Evolutionary conservation across 2,888 invertebrate species (phyloP), one percentile per base, ranked within the genome.

Genomic region (Polydrusus cervinus): DNA sequence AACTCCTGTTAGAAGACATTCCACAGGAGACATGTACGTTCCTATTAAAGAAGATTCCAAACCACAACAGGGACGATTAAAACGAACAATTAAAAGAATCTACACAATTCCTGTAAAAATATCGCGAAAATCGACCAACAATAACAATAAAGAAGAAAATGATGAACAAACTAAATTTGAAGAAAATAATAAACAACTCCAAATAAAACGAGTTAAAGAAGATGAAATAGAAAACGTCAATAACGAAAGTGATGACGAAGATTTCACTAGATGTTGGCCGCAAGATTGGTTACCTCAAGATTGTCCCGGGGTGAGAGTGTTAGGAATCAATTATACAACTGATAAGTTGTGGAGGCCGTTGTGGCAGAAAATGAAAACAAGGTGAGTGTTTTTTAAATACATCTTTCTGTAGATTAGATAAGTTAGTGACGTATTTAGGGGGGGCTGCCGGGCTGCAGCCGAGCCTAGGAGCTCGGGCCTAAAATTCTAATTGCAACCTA

Each of bases 211-310:
- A 51, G 25, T 49, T 8, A 81, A 80, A n/a, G 81, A 82, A 16
- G 68, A 75, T 7, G 76, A 78, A 30, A 77, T 77, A 2, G 77
- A 62, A 34, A 75, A 14, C 16, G 55, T 53, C 7, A 60, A 49
- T 10, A 20, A 60, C 2, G 61, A 74, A 53, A 57, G 67, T 16
- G 16, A 47, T 16, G 16, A 47, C n/a, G 76, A 76, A 25, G 74
- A 76, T 66, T 92, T 91, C 81, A 91, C 92, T 0, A 85, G 87
- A 11, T 96, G 96, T 83, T 96, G 96, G 96, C 96, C 96, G 0
- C 89, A 91, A 75, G 96, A 97, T 84, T 97, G 97, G 97, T 86
- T 97, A 25, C 92, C 93, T 0, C 84, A 90, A 47, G 96, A 97
- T 84, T 93, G 93, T 82, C 93, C 94, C 0, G 91, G 92, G 0